Conservation (phyloP, 2,797 vertebrate species). For the Gymnocypris eckloni region DNA sequence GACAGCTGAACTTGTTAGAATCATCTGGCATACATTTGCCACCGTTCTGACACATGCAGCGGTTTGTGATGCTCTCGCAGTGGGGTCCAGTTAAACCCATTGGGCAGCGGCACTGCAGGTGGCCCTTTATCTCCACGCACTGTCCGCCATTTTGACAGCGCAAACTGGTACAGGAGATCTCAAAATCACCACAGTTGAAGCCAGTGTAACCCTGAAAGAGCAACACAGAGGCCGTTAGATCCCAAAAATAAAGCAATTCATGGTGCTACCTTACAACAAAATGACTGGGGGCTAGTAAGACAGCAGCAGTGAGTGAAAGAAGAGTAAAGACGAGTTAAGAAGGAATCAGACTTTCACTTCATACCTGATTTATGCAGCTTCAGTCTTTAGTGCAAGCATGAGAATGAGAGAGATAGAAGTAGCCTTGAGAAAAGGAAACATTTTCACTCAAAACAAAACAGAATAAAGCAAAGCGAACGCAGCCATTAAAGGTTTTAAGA, state of each 20-base stretch:
- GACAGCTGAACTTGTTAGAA: constrained; percentile 78
- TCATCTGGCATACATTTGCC: constrained; percentile 83
- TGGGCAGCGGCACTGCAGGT: constrained; percentile 80
- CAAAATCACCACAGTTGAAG: constrained; percentile 82
- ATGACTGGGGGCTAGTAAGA: background rate
- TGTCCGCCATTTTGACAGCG: constrained; percentile 85
- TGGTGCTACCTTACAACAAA: background rate
- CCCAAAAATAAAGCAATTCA: background rate
- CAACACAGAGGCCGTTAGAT: background rate
- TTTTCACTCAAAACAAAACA: constrained; percentile 33
- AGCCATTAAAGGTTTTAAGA: background rate
- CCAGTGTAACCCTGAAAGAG: constrained; percentile 85
- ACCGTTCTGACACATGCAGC: constrained; percentile 86
- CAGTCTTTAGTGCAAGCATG: constrained; percentile 75
- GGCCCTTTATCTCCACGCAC: constrained; percentile 79
- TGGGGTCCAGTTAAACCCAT: constrained; percentile 78
- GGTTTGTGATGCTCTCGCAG: constrained; percentile 74
- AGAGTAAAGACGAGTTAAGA: constrained; percentile 3
- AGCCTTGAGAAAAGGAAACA: constrained; percentile 64
- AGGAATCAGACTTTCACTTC: constrained; percentile 18
- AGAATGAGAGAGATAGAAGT: constrained; percentile 67
- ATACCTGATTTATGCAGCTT: constrained; percentile 76
- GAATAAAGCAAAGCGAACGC: constrained; percentile 4
- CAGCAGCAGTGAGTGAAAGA: constrained; percentile 2
- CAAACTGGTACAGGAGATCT: constrained; percentile 83